Conservation (phyloP, 1,140 invertebrate species). For the Drosophila simulans region DNA sequence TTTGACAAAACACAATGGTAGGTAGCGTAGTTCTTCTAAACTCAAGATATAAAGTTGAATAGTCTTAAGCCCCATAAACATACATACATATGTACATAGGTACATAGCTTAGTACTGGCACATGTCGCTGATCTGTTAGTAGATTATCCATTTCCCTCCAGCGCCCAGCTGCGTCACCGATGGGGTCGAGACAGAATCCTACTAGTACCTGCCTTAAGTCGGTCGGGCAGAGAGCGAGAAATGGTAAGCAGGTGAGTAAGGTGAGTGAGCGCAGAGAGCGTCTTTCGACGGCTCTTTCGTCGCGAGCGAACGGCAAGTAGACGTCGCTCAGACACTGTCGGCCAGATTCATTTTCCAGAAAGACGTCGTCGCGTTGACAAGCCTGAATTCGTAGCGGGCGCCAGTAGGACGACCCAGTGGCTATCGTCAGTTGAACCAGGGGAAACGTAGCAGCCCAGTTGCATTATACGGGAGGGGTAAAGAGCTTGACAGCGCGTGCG, state of each 20-base stretch:
- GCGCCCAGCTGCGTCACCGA: no score
- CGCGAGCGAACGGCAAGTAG: constrained; percentile 13
- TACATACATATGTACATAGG: no score
- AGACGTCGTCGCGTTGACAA: constrained; percentile 64
- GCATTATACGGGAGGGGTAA: constrained; percentile 1
- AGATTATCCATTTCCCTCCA: neutral
- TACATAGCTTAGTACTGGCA: no score
- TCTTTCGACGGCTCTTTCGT: neutral
- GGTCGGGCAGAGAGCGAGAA: constrained; percentile 1
- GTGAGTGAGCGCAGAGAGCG: constrained; percentile 1
- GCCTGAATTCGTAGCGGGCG: constrained; percentile 31
- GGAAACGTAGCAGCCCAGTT: constrained; percentile 19
- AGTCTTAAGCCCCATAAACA: no score
- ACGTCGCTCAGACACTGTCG: constrained; percentile 1
- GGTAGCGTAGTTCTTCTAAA: no score
- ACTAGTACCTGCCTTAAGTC: neutral
- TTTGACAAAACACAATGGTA: no score
- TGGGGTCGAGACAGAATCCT: neutral
- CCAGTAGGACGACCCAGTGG: neutral
- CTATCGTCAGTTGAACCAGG: constrained; percentile 11
- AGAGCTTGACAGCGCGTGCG: neutral
- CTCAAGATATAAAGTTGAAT: no score
- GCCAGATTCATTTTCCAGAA: constrained; percentile 64
- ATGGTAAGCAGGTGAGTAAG: constrained; percentile 15
- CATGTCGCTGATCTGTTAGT: neutral